Percentiles rank a stretch among this genome's conserved stretches.
phyloP scores from a whole-genome alignment of 2,888 invertebrate genomes.

The Hipparchia sbordonii region DNA sequence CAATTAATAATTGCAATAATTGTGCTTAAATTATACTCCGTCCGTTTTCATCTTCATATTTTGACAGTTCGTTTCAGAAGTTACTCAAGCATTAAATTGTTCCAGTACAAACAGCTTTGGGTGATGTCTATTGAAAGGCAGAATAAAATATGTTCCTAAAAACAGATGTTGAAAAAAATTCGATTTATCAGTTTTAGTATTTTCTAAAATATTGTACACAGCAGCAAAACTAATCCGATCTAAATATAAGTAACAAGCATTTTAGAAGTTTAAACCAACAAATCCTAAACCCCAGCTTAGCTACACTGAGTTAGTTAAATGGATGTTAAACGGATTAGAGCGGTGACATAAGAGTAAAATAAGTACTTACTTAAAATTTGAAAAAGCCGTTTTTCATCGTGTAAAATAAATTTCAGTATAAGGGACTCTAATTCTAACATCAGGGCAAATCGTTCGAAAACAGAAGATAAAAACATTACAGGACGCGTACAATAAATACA shows the following conservation, averaged over 20 bases:
- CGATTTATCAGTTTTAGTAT: no score
- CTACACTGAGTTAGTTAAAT: not conserved
- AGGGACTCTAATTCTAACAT: conserved; percentile 47
- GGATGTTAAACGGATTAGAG: conserved; percentile 11
- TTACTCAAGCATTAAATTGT: no score
- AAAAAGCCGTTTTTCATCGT: conserved; percentile 50
- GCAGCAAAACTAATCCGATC: not conserved
- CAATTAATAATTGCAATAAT: not conserved
- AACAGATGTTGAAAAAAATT: no score
- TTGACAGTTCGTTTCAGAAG: no score
- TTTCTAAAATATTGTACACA: not conserved
- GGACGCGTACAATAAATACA: conserved; percentile 81
- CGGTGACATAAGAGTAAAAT: conserved; percentile 8
- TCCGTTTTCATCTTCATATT: no score
- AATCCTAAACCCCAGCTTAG: not conserved
- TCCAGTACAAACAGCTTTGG: no score
- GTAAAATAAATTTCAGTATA: conserved; percentile 48
- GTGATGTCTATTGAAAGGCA: no score
- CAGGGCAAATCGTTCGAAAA: conserved; percentile 61
- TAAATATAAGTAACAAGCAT: not conserved
- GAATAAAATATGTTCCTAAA: no score
- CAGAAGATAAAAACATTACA: conserved; percentile 81
- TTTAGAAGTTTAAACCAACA: not conserved
- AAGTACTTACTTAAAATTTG: conserved; percentile 39
- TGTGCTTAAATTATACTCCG: no score